phyloP scores from a whole-genome alignment of 2,113 vertebrate genomes.

The Syngnathus floridae region DNA sequence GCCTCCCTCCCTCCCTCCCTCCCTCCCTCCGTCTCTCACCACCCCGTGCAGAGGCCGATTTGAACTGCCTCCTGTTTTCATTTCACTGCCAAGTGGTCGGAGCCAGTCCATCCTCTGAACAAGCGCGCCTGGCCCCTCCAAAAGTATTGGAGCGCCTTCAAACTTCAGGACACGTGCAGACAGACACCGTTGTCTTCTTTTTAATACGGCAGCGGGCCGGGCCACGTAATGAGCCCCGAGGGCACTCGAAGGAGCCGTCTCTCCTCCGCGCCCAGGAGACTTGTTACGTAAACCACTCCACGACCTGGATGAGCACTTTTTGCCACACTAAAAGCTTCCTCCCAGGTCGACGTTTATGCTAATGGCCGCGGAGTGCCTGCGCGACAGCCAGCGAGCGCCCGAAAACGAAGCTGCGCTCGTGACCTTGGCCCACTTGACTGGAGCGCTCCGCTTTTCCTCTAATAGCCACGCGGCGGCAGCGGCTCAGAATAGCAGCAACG shows the following conservation, averaged over 20 bases:
- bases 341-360: conserved; percentile 54
- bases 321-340: conserved; percentile 51
- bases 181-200: too few relatives aligned
- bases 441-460: conserved; percentile 57
- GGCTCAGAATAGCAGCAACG: conserved; percentile 65
- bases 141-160: too few relatives aligned
- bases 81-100: background rate
- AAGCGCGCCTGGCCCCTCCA: too few relatives aligned
- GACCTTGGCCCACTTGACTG: conserved; percentile 68
- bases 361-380: conserved; percentile 53
- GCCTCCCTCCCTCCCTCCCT: conserved; percentile 14
- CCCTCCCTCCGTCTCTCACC: conserved; percentile 5
- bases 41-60: background rate
- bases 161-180: too few relatives aligned
- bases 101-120: background rate
- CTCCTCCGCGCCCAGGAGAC: conserved; percentile 27
- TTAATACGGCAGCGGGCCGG: conserved; percentile 7
- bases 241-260: conserved; percentile 29
- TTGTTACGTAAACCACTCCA: conserved; percentile 44
- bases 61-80: conserved; percentile 3
- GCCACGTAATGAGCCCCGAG: conserved; percentile 28
- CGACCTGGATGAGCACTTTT: conserved; percentile 41
- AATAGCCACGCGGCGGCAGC: conserved; percentile 56
- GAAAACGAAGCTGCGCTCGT: conserved; percentile 46
- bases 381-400: conserved; percentile 40